Evolutionary conservation across 2,797 vertebrate genomes (phyloP).

Genomic region (Pteronotus mesoamericanus): DNA sequence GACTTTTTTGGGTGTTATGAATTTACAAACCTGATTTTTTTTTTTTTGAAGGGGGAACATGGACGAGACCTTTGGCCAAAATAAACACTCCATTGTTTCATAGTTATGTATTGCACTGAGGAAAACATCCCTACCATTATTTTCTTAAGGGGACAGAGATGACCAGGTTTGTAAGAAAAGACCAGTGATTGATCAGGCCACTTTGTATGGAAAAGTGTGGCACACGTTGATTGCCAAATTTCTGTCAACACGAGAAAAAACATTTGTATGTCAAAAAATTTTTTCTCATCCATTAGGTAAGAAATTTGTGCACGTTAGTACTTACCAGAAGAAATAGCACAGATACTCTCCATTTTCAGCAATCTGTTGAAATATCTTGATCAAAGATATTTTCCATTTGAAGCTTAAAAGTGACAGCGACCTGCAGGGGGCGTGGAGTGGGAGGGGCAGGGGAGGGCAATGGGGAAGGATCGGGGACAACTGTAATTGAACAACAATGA

Average conservation of each 20-base stretch:
- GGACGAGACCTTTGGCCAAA: slow-evolving; percentile 62
- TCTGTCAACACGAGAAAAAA: background rate
- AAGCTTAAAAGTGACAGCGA: background rate
- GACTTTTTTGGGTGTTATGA: slow-evolving; percentile 21
- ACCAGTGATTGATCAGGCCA: slow-evolving; percentile 59
- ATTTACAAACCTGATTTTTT: slow-evolving; percentile 39
- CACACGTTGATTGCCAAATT: slow-evolving; percentile 54
- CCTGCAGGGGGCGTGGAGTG: no score
- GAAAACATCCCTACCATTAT: slow-evolving; percentile 69
- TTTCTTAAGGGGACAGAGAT: slow-evolving; percentile 61
- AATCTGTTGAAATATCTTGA: slow-evolving; percentile 44
- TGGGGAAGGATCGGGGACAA: no score
- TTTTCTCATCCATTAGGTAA: slow-evolving; percentile 61
- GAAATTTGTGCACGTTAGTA: slow-evolving; percentile 48
- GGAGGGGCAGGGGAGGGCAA: no score
- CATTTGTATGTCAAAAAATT: slow-evolving; percentile 41
- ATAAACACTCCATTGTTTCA: slow-evolving; percentile 63
- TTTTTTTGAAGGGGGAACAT: background rate
- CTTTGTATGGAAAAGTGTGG: slow-evolving; percentile 57
- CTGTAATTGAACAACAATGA: no score
- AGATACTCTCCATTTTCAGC: slow-evolving; percentile 42
- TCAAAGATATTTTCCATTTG: slow-evolving; percentile 29
- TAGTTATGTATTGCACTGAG: slow-evolving; percentile 52
- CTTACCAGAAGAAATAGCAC: slow-evolving; percentile 45
- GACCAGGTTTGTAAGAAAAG: slow-evolving; percentile 61